Base-by-base conservation (phyloP, 2,888 invertebrate genomes). In the Eupithecia dodoneata region DNA sequence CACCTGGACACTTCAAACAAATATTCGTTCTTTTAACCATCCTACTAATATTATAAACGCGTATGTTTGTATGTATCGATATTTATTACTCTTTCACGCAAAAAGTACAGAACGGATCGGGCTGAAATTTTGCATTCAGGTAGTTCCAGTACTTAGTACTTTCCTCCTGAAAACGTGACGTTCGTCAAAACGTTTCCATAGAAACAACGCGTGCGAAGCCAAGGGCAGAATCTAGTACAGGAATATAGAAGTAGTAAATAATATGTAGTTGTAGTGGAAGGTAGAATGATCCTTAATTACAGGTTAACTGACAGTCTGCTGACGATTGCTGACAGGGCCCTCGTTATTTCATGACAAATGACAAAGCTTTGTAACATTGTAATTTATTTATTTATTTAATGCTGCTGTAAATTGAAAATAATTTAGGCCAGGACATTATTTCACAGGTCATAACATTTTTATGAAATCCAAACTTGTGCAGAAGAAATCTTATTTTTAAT, bases 1-100 rank as follows among this genome's bases (percentile, higher is more conserved):
- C 45, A 49, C 70, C 13, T 70, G 70, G 70, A 70, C 12, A 70
- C 47, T 70, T 49, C 30, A 70, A 70, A 47, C 47, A 70, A 47
- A 15, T 30, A 13, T 45, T 7, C 2, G 3, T 69, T 44, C 3
- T 70, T 70, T 13, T 47, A 18, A 18, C 4, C 30, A 42, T 30
- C 30, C 30, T 30, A 30, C 30, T 30, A 30, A 30, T 30, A 30
- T 30, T 30, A 30, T 30, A 30, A 1, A 30, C 30, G 30, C 30
- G 30, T 1, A 30, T 1, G 30, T 30, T 30, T 30, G 30, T 30
- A 30, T 30, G 0, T 30, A 30, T 30, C 30, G 30, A 30, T 30
- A 30, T 30, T 30, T 30, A 30, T 30, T 30, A 30, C 30, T 30
- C 30, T 30, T 30, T 30, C 30, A 30, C 30, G 30, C 30, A 30